Percentiles rank a stretch among this genome's conserved stretches.
Conservation (phyloP, 2,797 vertebrate species). For the Cossypha caffra region DNA sequence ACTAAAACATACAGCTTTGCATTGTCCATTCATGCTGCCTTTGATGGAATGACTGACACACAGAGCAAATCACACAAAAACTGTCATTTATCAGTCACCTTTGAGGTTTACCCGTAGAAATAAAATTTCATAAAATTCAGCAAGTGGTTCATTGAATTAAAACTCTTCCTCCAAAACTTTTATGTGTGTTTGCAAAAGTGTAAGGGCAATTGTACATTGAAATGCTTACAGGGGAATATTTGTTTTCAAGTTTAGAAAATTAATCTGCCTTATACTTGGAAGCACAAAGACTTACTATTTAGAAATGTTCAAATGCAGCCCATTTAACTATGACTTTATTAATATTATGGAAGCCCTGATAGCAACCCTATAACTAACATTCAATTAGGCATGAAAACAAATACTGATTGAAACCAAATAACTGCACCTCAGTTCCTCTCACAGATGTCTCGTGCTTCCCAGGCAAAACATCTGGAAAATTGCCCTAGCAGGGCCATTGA, state of each 20-base stretch:
- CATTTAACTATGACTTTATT: not conserved
- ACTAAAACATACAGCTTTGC: not conserved
- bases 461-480: conserved; percentile 30
- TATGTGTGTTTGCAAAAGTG: not conserved
- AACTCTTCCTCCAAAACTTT: not conserved
- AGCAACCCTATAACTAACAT: not conserved
- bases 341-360: not conserved
- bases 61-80: not conserved
- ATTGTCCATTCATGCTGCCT: not conserved
- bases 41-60: not conserved
- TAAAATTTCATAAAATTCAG: not conserved
- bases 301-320: not conserved
- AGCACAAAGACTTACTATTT: not conserved
- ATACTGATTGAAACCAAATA: conserved; percentile 17
- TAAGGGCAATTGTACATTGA: not conserved
- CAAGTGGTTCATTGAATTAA: not conserved
- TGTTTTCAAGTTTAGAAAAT: not conserved
- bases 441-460: not conserved
- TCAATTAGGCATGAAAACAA: conserved; percentile 23
- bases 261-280: not conserved
- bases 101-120: not conserved
- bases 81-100: not conserved
- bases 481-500: not conserved
- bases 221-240: not conserved
- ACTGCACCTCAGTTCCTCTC: not conserved